Base-by-base conservation (phyloP, 2,113 vertebrate species). In the Callospermophilus lateralis region DNA sequence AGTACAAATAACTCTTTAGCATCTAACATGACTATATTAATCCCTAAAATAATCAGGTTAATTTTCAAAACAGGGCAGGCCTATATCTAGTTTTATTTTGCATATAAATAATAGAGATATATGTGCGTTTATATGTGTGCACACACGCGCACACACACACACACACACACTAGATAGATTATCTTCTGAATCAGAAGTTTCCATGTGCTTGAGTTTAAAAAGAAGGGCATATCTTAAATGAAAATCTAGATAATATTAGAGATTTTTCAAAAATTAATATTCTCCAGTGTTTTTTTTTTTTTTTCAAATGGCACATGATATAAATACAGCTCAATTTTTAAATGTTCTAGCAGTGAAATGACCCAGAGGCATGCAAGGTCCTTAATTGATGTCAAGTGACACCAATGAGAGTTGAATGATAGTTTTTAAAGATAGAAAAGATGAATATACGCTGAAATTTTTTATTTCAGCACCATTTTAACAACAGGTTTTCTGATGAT, bases 1-100 rank as follows among this genome's bases (percentile, higher is more conserved):
- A 90, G 68, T 55, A 97, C 86, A 97, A 97, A 84, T 94, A 97
- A 98, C 63, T 83, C 45, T 80, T 39, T 30, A n/a, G 26, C 8
- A 53, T 92, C 78, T 78, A 88, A 78, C 1, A 79, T 58, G 65
- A 37, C 5, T 55, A 28, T 72, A 78, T 20, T 76, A 74, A 76
- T 48, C 5, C 24, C 24, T 73, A n/a, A 95, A 67, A 28, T 80
- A 91, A 88, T 37, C 9, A 6, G 8, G 2, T 76, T 81, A 45
- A 92, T 90, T 89, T 93, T 34, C 3, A 55, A 89, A 89, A 51
- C n/a, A 86, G 91, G 42, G 22, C 7, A 87, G 20, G 39, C 0
- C 3, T 68, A 28, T 48, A 73, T 70, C 19, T n/a, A 45, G 6
- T 42, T 84, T 91, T 19, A 73, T 22, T 48, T 51, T 63, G 73